phyloP scores from a whole-genome alignment of 2,888 invertebrate genomes.

The Melangyna quadrimaculata region DNA sequence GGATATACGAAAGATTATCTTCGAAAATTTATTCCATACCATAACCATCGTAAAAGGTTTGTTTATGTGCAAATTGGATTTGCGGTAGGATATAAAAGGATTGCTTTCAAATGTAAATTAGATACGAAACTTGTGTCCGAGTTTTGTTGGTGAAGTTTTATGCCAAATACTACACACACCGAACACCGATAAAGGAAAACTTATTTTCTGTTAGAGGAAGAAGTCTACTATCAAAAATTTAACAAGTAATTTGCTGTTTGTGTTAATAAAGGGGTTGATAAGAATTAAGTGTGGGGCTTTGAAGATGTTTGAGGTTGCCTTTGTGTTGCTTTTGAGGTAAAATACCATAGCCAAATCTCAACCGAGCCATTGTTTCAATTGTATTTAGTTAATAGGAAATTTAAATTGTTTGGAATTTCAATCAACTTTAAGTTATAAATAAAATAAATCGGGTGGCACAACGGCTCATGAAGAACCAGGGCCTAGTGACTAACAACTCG shows the following conservation, averaged over 20 bases:
- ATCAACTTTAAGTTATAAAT: too few relatives aligned
- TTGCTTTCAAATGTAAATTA: constrained; percentile 57
- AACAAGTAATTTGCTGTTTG: constrained; percentile 40
- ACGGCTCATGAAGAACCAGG: too few relatives aligned
- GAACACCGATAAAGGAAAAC: not conserved
- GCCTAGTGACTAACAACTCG: too few relatives aligned
- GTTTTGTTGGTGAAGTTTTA: constrained; percentile 11
- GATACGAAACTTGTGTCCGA: constrained; percentile 29
- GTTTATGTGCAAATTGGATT: constrained; percentile 50
- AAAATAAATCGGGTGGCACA: too few relatives aligned
- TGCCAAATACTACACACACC: not conserved
- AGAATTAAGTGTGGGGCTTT: not conserved
- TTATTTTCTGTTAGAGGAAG: not conserved
- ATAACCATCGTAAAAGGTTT: constrained; percentile 17
- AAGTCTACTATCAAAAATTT: not conserved
- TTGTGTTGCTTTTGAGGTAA: not conserved
- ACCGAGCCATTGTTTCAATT: not conserved
- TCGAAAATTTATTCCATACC: constrained; percentile 27
- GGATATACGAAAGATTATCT: constrained; percentile 7
- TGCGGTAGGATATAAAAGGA: constrained; percentile 17
- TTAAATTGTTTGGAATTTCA: not conserved
- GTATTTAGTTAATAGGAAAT: not conserved
- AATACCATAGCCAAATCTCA: not conserved
- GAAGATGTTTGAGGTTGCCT: not conserved
- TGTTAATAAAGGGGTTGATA: constrained; percentile 18